Base-by-base conservation (phyloP, 2,888 invertebrate genomes). In the Leucophenga maculata region DNA sequence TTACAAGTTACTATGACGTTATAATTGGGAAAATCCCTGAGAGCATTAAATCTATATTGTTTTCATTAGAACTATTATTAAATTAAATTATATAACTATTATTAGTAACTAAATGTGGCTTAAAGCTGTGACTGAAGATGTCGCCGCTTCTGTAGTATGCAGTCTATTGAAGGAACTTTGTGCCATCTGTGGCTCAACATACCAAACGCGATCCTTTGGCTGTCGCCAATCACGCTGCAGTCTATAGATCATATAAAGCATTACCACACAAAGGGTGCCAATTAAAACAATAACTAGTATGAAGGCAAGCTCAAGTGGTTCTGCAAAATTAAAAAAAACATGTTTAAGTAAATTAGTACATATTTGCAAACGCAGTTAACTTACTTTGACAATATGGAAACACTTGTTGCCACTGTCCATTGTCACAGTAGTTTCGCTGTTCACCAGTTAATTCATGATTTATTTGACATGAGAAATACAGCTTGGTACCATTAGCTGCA, bases 381-480 rank as follows among this genome's bases (percentile, higher is more conserved):
- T 60, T 60, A 60, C 60, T 44, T 11, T 39, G 60, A 18, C 60
- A 60, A 60, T 60, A 60, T 16, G 60, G 39, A 44, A 60, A 60
- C 1, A 11, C 18, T 44, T 60, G n/a, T 18, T 60, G 18, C 60
- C 60, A 60, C 3, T 16, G 9, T 1, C 39, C 39, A 32, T 9
- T 18, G 6, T 16, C 13, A 44, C 60, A 60, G 32, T 60, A 60
- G 20, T 44, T 60, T 13, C 39, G 16, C 16, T 11, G 8, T 11
- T 44, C 60, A 3, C 60, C 60, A 39, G 20, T 39, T 20, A 60
- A 44, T 3, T 60, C n/a, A 60, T 60, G 60, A 39, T 18, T 60
- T 11, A 60, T 44, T 39, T 60, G 60, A 26, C 60, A 60, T 16
- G 11, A 20, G 4, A 60, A 60, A 39, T 18, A 39, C 9, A 60